Conservation (phyloP, 1,140 invertebrate species). For the Euwallacea similis region DNA sequence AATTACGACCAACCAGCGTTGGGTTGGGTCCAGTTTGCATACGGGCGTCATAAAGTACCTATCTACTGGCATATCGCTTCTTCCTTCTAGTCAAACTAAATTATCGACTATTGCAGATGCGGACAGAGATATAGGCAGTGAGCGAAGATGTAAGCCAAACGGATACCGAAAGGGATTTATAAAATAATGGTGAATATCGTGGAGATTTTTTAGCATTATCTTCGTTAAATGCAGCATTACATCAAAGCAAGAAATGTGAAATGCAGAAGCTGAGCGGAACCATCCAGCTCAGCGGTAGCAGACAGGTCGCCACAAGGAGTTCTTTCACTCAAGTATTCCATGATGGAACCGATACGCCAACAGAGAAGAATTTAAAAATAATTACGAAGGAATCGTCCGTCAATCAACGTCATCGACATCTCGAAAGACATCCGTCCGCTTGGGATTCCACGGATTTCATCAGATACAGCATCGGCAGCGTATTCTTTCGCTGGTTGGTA, state of each 20-base stretch:
- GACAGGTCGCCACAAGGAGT: neutral
- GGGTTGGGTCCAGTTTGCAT: conserved; percentile 1
- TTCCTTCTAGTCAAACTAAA: neutral
- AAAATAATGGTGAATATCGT: no score
- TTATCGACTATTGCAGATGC: neutral
- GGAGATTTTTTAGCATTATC: no score
- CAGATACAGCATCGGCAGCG: neutral
- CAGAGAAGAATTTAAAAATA: conserved; percentile 4
- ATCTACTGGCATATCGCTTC: neutral
- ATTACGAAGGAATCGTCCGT: neutral
- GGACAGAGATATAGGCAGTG: neutral
- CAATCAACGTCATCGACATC: conserved; percentile 1
- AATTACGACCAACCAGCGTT: neutral
- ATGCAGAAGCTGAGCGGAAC: neutral
- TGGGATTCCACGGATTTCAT: conserved; percentile 3
- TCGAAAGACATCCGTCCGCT: conserved; percentile 1
- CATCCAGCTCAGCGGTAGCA: neutral
- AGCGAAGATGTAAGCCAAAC: no score
- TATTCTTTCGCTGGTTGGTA: neutral
- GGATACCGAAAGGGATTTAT: no score
- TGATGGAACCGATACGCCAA: conserved; percentile 1
- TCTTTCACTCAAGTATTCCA: neutral
- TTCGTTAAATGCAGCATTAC: no score
- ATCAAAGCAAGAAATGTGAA: neutral
- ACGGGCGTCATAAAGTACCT: conserved; percentile 2